Evolutionary conservation across 2,113 vertebrate species (phyloP), one percentile per base, ranked within the genome.

Genomic region (Dasyurus viverrinus): DNA sequence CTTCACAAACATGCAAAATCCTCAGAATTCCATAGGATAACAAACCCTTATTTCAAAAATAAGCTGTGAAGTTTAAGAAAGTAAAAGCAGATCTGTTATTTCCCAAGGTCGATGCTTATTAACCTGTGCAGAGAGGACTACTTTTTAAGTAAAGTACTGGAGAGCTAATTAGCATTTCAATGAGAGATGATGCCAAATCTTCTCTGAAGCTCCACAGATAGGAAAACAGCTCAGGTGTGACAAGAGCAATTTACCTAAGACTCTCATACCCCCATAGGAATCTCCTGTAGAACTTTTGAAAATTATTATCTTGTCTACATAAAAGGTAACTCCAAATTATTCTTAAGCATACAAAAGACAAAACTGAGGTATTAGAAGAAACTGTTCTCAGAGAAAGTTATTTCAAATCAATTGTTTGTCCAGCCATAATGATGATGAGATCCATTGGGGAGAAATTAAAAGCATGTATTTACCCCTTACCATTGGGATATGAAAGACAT

Each of bases 251-350:
- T 94, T 96, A 96, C 95, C 84, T 91, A 97, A 95, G 91, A 96
- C 94, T 93, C 94, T 93, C 90, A 94, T 94, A 96, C 54, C 96
- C 91, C 19, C 22, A 94, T 93, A 92, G 94, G 42, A 94, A 89
- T 84, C 93, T 94, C 91, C 92, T 24, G 92, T 91, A 93, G 93
- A 90, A 93, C 91, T 97, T 95, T 11, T 68, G 26, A 95, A 96
- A 97, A 96, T 93, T 94, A 96, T 97, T 97, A 97, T 97, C 95
- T 96, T 95, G 84, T 84, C 93, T 90, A 93, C 93, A 93, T 95
- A 89, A 95, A 91, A 95, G 36, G 30, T 92, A 96, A 98, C 95
- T 90, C 57, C 94, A 93, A 96, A 95, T 94, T 94, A 95, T 94
- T 96, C 95, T 96, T 92, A 96, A 92, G 92, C 95, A 90, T 84